Evolutionary conservation across 2,113 vertebrate species (phyloP), one percentile per base, ranked within the genome.

Genomic region (Festucalex cinctus): DNA sequence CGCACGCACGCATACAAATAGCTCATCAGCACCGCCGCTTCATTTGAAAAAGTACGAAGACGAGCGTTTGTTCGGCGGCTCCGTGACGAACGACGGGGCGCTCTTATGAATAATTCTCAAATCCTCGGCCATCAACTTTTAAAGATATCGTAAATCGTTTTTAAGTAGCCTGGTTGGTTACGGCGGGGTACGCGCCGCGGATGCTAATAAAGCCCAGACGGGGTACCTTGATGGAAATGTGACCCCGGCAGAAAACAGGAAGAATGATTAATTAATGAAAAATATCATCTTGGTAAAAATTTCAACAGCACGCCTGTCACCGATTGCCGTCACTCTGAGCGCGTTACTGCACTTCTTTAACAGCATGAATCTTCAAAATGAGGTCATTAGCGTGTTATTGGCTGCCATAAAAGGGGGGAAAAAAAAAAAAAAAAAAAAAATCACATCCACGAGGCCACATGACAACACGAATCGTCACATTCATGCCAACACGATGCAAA

Each of bases 71-170:
- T 91, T 88, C 79, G 66, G 76, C 80, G 32, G 59, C 71, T 36
- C 61, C 72, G 76, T 91, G 89, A 92, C 88, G 84, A 88, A 91
- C 69, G 64, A 83, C 70, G 79, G 78, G 81, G 83, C 75, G 75
- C 79, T 83, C 90, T 90, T 89, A 92, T 92, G 88, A 92, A 93
- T 93, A 91, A 93, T 92, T 93, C 89, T 84, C 77, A 88, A 86
- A 90, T 91, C 86, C 86, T 39, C 60, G 82, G 83, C 86, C 88
- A 92, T 91, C 91, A 88, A 80, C 82, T 88, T 91, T 90, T 88
- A 91, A 91, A 87, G 84, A 84, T 78, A 85, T 85, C 81, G 85
- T 93, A 92, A 92, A 93, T 92, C 91, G 85, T 80, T 67, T 86
- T 82, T 89, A 91, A 92, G 88, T 90, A 82, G 89, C 87, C 85